Evolutionary conservation across 2,797 vertebrate genomes (phyloP), one percentile per base, ranked within the genome.

Genomic region (Crocodylus rhombifer): DNA sequence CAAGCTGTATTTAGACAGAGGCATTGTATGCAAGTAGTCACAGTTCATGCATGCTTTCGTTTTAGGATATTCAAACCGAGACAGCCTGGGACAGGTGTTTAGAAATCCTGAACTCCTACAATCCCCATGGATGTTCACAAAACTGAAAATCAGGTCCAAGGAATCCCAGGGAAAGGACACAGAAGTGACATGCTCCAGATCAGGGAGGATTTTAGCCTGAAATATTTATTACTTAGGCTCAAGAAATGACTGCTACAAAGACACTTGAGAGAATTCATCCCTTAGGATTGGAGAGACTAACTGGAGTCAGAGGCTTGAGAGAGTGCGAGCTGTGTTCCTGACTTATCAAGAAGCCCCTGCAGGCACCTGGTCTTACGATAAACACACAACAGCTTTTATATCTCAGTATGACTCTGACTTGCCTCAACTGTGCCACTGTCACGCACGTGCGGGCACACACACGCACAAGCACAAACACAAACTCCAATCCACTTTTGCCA

Each of bases 161-260:
- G 23, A 80, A n/a, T 14, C 33, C 80, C 36, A 62, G 75, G 20
- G 20, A 79, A 79, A 25, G 28, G 7, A 57, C 65, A 21, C 1
- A 76, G 56, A 5, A 0, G 55, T 7, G 13, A 61, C 0, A 0
- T 79, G 12, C 23, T 9, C 71, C 10, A 63, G 33, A 21, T 36
- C 0, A 0, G 2, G 13, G 30, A 80, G 33, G 74, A 60, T 7
- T 3, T 64, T 60, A 77, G 6, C 11, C 5, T 77, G 77, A 64
- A 62, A 23, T 51, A 42, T 0, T 10, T 60, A 2, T 28, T 75
- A 9, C n/a, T 36, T 42, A 51, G 8, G 30, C 87, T 36, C 33
- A n/a, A 78, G 30, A 61, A 14, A 0, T 2, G 76, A 73, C 2
- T 7, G 5, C 2, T 15, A 36, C 2, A 36, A 36, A 36, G 33